Conservation (phyloP, 2,888 invertebrate genomes). For the Melipona bicolor region DNA sequence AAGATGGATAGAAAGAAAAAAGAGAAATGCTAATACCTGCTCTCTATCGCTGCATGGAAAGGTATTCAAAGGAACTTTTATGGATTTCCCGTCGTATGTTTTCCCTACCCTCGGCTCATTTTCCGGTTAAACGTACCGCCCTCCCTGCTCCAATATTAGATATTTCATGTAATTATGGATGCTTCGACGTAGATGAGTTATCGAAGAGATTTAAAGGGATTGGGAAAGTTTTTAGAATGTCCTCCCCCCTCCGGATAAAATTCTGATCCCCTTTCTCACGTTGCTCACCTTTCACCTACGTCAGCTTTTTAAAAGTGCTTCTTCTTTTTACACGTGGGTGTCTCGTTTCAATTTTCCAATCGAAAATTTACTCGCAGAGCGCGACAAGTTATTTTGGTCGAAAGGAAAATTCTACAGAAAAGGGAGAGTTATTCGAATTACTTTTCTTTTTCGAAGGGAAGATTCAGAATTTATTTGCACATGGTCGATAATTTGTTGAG, state of each 20-base stretch:
- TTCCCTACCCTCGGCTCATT: conserved; percentile 24
- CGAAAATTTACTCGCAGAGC: no score
- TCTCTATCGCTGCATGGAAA: conserved; percentile 40
- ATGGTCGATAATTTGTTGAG: no score
- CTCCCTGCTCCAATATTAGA: not conserved
- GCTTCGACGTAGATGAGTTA: not conserved
- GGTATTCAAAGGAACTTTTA: conserved; percentile 54
- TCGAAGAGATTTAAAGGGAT: not conserved
- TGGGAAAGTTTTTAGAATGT: not conserved
- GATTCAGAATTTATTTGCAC: not conserved
- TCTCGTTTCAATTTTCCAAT: no score
- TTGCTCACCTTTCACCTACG: no score
- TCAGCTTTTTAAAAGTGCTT: no score
- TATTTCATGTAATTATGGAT: conserved; percentile 1
- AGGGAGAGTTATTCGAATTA: not conserved
- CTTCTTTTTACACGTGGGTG: not conserved
- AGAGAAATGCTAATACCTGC: conserved; percentile 50
- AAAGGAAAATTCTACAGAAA: no score
- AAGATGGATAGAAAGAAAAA: not conserved
- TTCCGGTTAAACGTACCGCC: conserved; percentile 15
- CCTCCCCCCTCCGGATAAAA: not conserved
- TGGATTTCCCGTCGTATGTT: conserved; percentile 45
- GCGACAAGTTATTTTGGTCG: no score
- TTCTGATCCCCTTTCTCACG: no score
- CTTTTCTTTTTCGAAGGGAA: no score